Evolutionary conservation across 2,888 invertebrate species (phyloP), one percentile per base, ranked within the genome.

Genomic region (Prenolepis imparis): DNA sequence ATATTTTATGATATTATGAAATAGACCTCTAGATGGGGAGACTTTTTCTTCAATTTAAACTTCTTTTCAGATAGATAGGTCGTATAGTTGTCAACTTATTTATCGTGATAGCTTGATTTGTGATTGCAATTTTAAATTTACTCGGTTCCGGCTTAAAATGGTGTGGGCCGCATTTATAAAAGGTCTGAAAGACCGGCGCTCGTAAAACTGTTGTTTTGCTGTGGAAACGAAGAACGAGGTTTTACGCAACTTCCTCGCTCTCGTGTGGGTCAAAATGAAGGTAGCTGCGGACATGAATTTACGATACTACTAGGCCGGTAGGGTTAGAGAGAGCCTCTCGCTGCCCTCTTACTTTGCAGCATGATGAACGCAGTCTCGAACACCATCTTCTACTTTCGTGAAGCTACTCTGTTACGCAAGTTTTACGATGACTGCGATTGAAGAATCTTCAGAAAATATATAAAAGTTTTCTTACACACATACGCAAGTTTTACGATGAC

Each of bases 181-280:
- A 68, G 68, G 21, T n/a, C 11, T 57, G 24, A 67, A 78, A 78
- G 11, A 39, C 11, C 57, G 21, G 5, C 8, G 28, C 57, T 68
- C 78, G 32, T 78, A 78, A 78, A 78, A 12, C 68, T 41, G 32
- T 21, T 59, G 41, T 78, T 78, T n/a, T 68, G 41, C 15, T 24
- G 48, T 8, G 9, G 12, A 55, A 52, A 77, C 67, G 68, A 41
- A 68, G 18, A 21, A 68, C 41, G 28, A 8, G 18, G 6, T n/a
- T 68, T 15, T 66, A 28, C 24, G 4, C 12, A 70, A 57, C 41
- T 57, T 78, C 67, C 24, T 78, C 15, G 32, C 32, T 21, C 57
- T 78, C 12, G 24, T n/a, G 9, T 11, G 57, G 41, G 57, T 70
- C 44, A 78, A 57, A 44, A 68, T 63, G 44, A 78, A 70, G 21